A percentile compares a stretch with the other conserved stretches of the same genome.
Evolutionary conservation across 2,888 invertebrate genomes (phyloP).

Genomic region (Syrista parreyssii): DNA sequence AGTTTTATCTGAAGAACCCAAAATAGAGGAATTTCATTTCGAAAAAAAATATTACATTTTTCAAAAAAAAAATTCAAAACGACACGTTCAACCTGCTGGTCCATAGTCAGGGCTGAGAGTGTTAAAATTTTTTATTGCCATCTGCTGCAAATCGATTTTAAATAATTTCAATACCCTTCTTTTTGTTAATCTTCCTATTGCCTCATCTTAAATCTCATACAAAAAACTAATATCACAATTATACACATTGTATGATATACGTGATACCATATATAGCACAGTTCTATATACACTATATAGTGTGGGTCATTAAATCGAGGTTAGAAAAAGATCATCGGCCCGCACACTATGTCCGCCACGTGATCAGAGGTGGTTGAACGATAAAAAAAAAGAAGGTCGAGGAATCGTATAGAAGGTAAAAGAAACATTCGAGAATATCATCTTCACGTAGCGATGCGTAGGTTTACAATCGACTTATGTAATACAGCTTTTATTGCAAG

Average conservation of each 20-base stretch:
- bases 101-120: no score
- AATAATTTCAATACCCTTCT: neutral
- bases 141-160: neutral
- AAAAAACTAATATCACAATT: neutral
- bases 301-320: neutral
- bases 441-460: neutral
- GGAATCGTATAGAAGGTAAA: neutral
- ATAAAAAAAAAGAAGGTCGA: neutral
- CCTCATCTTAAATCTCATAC: neutral
- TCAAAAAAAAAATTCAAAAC: no score
- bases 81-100: no score
- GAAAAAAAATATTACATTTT: neutral
- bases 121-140: neutral
- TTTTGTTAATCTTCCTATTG: neutral
- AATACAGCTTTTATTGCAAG: constrained; percentile 47
- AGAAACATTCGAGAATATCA: neutral
- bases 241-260: neutral
- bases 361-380: neutral
- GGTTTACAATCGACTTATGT: constrained; percentile 41
- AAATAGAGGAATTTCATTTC: neutral
- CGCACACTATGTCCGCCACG: neutral
- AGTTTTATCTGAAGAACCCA: neutral
- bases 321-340: neutral
- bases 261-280: neutral
- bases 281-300: neutral